phyloP scores from a whole-genome alignment of 2,888 invertebrate species.

The Caenorhabditis sinica region DNA sequence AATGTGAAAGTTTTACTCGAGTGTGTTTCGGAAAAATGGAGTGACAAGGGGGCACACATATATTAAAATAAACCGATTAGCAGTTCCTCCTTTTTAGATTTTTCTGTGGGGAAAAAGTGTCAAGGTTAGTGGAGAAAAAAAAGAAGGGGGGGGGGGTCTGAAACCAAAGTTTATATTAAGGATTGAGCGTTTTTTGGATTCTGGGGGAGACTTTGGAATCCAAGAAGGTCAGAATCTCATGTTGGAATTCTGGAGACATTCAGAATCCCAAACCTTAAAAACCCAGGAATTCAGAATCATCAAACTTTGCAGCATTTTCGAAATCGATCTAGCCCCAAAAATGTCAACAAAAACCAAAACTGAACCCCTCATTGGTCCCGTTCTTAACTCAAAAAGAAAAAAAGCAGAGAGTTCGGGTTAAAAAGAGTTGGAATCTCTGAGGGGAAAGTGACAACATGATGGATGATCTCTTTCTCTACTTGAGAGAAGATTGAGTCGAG shows the following conservation, averaged over 20 bases:
- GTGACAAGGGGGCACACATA: constrained; percentile 38
- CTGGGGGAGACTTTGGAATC: no score
- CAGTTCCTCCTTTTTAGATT: constrained; percentile 12
- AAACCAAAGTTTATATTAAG: no score
- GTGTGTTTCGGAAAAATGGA: no score
- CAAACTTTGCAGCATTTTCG: no score
- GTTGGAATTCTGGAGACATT: no score
- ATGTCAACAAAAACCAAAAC: no score
- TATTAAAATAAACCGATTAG: constrained; percentile 59
- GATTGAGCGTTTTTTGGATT: no score
- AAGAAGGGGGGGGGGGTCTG: no score
- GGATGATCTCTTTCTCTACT: constrained; percentile 40
- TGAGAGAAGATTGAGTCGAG: neutral
- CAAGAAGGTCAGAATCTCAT: no score
- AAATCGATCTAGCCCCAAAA: no score
- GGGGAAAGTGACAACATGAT: constrained; percentile 55
- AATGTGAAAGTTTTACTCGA: constrained; percentile 3
- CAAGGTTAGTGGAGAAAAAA: constrained; percentile 7
- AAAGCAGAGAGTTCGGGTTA: neutral
- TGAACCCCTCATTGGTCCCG: neutral
- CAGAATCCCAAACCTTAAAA: no score
- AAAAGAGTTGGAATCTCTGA: neutral
- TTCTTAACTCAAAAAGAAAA: neutral
- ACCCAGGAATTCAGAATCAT: no score
- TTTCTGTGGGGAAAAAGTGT: neutral